These are phyloP conservation scores for Empis livida DNA, from an alignment of 2,888 invertebrate species.

Conservation along the genomic window DNA sequence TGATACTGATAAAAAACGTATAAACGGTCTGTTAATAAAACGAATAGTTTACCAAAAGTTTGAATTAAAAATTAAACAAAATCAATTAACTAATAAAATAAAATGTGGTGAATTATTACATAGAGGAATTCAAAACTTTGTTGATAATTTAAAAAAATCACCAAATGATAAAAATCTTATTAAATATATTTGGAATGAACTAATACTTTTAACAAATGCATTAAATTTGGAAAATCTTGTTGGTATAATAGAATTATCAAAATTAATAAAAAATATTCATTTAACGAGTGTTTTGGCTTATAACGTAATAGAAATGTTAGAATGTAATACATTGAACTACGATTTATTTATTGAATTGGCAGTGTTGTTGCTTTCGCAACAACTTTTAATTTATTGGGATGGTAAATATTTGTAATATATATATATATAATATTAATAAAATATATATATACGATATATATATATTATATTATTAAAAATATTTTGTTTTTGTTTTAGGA, in stretches of 20 bases:
- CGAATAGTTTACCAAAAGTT: slow-evolving; percentile 22
- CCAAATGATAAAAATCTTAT: slow-evolving; percentile 17
- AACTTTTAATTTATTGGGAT: slow-evolving; percentile 18
- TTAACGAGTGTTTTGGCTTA: slow-evolving; percentile 28
- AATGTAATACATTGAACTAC: slow-evolving; percentile 20
- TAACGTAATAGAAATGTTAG: slow-evolving; percentile 21
- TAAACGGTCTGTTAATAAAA: slow-evolving; percentile 21
- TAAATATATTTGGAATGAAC: slow-evolving; percentile 21
- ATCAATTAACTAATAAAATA: slow-evolving; percentile 16
- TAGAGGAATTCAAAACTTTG: slow-evolving; percentile 22
- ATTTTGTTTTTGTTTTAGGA: not conserved
- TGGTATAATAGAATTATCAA: slow-evolving; percentile 22
- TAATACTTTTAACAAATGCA: slow-evolving; percentile 21
- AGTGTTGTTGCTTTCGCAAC: slow-evolving; percentile 26
- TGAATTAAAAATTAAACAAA: slow-evolving; percentile 16
- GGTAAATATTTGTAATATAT: slow-evolving; percentile 12
- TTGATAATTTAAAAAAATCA: slow-evolving; percentile 9
- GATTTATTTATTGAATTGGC: slow-evolving; percentile 25
- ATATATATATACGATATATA: too few relatives aligned
- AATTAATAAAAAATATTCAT: slow-evolving; percentile 23
- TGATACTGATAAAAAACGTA: slow-evolving; percentile 15
- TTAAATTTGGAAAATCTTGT: slow-evolving; percentile 22
- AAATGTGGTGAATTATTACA: slow-evolving; percentile 19
- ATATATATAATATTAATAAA: too few relatives aligned
- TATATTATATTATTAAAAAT: too few relatives aligned